Evolutionary conservation across 1,140 invertebrate genomes (phyloP).

Genomic region (Ceratitis capitata): DNA sequence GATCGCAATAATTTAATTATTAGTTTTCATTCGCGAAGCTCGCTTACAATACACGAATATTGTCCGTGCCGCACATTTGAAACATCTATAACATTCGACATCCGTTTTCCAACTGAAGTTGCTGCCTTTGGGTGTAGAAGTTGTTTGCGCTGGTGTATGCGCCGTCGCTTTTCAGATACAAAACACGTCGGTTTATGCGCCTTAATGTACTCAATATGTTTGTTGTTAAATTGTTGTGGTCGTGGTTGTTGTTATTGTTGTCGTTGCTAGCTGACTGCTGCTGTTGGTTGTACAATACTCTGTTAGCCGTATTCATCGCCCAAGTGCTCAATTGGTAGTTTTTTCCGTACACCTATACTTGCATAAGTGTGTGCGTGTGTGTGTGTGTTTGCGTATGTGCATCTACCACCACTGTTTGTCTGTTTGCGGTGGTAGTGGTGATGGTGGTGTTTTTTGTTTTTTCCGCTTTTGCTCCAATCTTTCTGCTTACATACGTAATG

Average conservation of each 20-base stretch:
- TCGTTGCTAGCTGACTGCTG: background rate
- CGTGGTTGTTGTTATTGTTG: background rate
- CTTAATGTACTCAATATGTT: background rate
- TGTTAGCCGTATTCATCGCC: background rate
- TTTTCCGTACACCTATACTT: background rate
- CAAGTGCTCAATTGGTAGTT: slow-evolving; percentile 14
- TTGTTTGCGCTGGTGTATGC: slow-evolving; percentile 26
- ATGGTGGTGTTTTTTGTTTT: slow-evolving; percentile 7
- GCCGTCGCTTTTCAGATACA: background rate
- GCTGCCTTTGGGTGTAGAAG: slow-evolving; percentile 35
- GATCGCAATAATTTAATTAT: background rate
- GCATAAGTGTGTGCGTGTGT: background rate
- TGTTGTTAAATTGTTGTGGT: background rate
- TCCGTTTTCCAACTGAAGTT: slow-evolving; percentile 54
- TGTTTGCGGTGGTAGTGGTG: background rate
- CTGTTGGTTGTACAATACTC: slow-evolving; percentile 3
- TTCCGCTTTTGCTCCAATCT: slow-evolving; percentile 4
- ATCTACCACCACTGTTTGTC: background rate
- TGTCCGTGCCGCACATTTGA: slow-evolving; percentile 46
- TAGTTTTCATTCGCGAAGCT: background rate
- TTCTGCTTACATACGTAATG: background rate
- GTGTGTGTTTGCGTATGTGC: slow-evolving; percentile 11
- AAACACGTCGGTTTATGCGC: background rate
- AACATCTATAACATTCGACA: slow-evolving; percentile 59
- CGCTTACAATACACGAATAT: background rate